These are phyloP conservation scores for Rhinella marina DNA, from an alignment of 2,797 vertebrate genomes.

Conservation along the genomic window DNA sequence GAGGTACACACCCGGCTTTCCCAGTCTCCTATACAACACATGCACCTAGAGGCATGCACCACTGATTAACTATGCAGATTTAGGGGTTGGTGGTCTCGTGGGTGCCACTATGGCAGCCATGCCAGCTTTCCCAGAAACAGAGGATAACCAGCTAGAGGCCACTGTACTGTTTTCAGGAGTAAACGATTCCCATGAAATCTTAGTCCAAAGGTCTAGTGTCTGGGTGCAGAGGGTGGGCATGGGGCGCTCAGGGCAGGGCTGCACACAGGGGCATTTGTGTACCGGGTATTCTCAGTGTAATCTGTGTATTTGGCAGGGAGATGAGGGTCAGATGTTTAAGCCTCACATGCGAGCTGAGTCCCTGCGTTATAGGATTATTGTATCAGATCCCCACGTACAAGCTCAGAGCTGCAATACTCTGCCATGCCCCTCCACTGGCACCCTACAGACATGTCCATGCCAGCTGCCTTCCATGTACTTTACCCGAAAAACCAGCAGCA, in stretches of 20 bases:
- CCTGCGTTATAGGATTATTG: slow-evolving; percentile 57
- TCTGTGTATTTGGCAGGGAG: slow-evolving; percentile 56
- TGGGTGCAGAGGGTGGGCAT: too few relatives aligned
- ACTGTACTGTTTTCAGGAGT: too few relatives aligned
- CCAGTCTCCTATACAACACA: too few relatives aligned
- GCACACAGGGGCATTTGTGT: slow-evolving; percentile 38
- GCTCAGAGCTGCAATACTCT: slow-evolving; percentile 1
- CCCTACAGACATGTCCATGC: neutral
- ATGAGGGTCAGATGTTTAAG: slow-evolving; percentile 60
- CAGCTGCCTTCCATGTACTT: neutral
- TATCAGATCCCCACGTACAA: slow-evolving; percentile 50
- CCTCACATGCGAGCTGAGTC: slow-evolving; percentile 50
- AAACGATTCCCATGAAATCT: neutral
- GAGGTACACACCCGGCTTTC: neutral
- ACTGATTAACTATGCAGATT: too few relatives aligned
- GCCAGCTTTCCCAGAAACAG: too few relatives aligned
- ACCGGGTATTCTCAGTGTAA: slow-evolving; percentile 35
- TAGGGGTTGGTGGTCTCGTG: too few relatives aligned
- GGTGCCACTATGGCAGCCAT: too few relatives aligned
- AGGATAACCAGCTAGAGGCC: too few relatives aligned
- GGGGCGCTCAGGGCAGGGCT: neutral
- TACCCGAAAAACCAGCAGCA: neutral
- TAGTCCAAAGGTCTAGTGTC: neutral
- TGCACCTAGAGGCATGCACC: too few relatives aligned
- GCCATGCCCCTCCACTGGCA: neutral